Base-by-base conservation (phyloP, 2,113 vertebrate genomes). In the Pao palembangensis region DNA sequence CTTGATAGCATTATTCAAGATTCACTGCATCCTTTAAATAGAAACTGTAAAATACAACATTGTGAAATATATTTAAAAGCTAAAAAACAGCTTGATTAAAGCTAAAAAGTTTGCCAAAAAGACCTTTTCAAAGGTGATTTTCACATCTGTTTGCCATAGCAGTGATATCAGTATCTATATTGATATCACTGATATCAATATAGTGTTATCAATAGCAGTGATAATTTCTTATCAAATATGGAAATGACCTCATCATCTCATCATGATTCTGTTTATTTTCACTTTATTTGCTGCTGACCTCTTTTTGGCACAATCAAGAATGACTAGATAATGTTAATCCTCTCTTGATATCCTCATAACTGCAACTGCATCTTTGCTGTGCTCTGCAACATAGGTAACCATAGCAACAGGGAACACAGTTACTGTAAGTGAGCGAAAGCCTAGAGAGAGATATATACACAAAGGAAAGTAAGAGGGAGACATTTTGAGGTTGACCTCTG, bases 391-490 rank as follows among this genome's bases (percentile, higher is more conserved):
- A 25, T 50, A 8, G 19, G 83, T 87, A 38, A 38, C 80, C 69
- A 82, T 87, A 80, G 85, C 81, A 87, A 88, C 85, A 87, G 76
- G 57, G 73, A 67, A 70, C 67, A 38, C 34, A 38, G 34, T 53
- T 52, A 71, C 60, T 60, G 62, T 56, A 43, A 74, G 49, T 16
- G 34, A 66, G 64, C 58, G 55, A 70, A 38, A 51, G 50, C 57
- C 49, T 23, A 53, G 34, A 58, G 50, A 58, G 25, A 55, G 43
- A 53, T 25, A 18, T 23, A 19, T 57, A 28, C 16, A 38, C 25
- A 64, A 34, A 58, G 16, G 13, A 15, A 56, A 52, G 18, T 16
- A 31, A 2, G 28, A n/a, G 54, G 19, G 44, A 23, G 15, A 42
- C 71, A 69, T 53, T 75, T 82, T 43, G 23, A 47, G 21, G 38